These are phyloP conservation scores for Liopterus haemorrhoidalis DNA, from an alignment of 2,888 invertebrate genomes.

Conservation along the genomic window DNA sequence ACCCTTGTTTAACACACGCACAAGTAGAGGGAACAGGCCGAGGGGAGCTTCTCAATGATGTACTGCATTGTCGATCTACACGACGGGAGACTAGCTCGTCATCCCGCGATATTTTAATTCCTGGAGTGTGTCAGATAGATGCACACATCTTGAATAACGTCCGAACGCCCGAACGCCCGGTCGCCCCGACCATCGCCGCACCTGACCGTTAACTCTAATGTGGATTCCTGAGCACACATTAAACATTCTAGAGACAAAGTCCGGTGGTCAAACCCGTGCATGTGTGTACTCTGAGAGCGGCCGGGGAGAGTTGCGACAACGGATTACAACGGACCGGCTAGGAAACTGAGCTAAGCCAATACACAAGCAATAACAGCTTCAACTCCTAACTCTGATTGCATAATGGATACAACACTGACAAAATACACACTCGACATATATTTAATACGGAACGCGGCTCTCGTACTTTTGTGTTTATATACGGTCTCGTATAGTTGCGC, in stretches of 20 bases:
- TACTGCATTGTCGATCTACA: too few species aligned
- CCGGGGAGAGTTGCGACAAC: conserved; percentile 31
- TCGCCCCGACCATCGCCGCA: conserved; percentile 35
- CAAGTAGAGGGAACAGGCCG: background rate
- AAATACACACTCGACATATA: conserved; percentile 12
- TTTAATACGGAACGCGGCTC: too few species aligned
- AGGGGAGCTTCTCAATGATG: too few species aligned
- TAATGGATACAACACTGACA: conserved; percentile 18
- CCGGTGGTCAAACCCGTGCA: conserved; percentile 21
- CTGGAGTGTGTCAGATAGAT: background rate
- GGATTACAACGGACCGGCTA: conserved; percentile 35
- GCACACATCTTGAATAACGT: too few species aligned
- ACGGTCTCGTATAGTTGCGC: too few species aligned
- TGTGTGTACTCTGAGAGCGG: conserved; percentile 17
- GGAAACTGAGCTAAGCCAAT: conserved; percentile 39
- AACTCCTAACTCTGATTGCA: conserved; percentile 19
- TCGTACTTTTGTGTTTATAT: too few species aligned
- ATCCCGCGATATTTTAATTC: too few species aligned
- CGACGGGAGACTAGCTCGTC: too few species aligned
- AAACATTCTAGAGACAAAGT: conserved; percentile 11
- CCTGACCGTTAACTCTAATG: conserved; percentile 38
- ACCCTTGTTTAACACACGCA: conserved; percentile 26
- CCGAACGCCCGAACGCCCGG: too few species aligned
- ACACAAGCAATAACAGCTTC: conserved; percentile 35
- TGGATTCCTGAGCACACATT: conserved; percentile 15